These are phyloP conservation scores for Epiblema foenella DNA, from an alignment of 2,888 invertebrate genomes.

Conservation along the genomic window DNA sequence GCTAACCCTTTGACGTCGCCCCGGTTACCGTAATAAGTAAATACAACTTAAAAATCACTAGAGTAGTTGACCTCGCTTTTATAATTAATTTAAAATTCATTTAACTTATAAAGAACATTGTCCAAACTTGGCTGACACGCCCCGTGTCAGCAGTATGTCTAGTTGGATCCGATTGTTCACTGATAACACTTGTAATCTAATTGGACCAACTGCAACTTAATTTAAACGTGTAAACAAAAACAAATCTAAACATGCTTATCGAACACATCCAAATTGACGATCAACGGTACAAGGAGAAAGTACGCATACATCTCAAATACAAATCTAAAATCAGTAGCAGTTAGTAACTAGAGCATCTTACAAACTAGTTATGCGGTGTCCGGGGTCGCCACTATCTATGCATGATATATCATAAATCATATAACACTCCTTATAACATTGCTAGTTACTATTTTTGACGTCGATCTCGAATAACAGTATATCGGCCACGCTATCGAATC, in stretches of 20 bases:
- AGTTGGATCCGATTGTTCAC: background rate
- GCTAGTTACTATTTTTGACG: slow-evolving; percentile 30
- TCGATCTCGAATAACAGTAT: slow-evolving; percentile 37
- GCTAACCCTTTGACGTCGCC: no score
- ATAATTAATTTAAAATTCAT: no score
- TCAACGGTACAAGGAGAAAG: slow-evolving; percentile 35
- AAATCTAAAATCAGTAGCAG: slow-evolving; percentile 33
- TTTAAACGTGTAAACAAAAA: slow-evolving; percentile 25
- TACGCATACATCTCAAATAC: slow-evolving; percentile 21
- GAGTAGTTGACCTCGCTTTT: no score
- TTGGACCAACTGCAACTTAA: slow-evolving; percentile 7
- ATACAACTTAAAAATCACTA: no score
- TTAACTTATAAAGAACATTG: background rate
- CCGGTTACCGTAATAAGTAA: no score
- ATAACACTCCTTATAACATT: slow-evolving; percentile 32
- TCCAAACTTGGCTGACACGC: background rate
- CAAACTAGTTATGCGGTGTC: slow-evolving; percentile 1
- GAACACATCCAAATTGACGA: slow-evolving; percentile 29
- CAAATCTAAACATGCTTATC: slow-evolving; percentile 29
- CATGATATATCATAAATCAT: slow-evolving; percentile 20
- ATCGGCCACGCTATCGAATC: slow-evolving; percentile 46
- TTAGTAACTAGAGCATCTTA: slow-evolving; percentile 29
- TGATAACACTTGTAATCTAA: background rate
- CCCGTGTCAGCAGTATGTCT: background rate
- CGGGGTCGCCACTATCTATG: slow-evolving; percentile 27